Evolutionary conservation across 1,140 invertebrate species (phyloP), one percentile per base, ranked within the genome.

Genomic region (Megathymus violae): DNA sequence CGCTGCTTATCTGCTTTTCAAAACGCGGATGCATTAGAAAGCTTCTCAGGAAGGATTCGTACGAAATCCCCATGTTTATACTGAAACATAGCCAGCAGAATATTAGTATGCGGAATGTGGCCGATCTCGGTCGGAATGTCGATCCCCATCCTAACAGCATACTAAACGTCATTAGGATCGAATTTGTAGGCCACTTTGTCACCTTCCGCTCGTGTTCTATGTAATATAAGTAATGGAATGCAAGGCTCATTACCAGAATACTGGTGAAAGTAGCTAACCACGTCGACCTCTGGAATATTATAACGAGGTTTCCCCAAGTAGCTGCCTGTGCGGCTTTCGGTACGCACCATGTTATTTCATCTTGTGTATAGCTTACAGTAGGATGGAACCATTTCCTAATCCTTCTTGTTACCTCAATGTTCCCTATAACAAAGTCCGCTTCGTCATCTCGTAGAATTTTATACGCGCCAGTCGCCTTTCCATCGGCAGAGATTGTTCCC

Each of bases 11-110:
- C 78, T 92, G 91, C 69, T 85, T 91, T 58, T 85, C 82, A 50
- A 82, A 91, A 70, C 89, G 81, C 43, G 91, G 89, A 62, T 92
- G 88, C 79, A 92, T 91, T 76, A 92, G 67, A 56, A 91, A 92
- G 74, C 82, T 91, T 69, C 91, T 81, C 43, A 92, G 76, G 71
- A 91, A 89, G 46, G 89, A 91, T 74, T 89, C 89, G 71, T 91
- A 92, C 9, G 86, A 87, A 63, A 91, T 91, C 38, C 83, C 80
- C 77, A 91, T 85, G 76, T 90, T 92, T 63, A 91, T 78, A 63
- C 86, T 88, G 69, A 91, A 92, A 73, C 85, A 80, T 15, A 92
- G 75, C 91, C 91, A 92, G 52, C 69, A 69, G 47, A 91, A 84
- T 62, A 92, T 81, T 58, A 91, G 52, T 27, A 92, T 85, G 38